Base-by-base conservation (phyloP, 2,113 vertebrate species). In the Dissostichus mawsoni region DNA sequence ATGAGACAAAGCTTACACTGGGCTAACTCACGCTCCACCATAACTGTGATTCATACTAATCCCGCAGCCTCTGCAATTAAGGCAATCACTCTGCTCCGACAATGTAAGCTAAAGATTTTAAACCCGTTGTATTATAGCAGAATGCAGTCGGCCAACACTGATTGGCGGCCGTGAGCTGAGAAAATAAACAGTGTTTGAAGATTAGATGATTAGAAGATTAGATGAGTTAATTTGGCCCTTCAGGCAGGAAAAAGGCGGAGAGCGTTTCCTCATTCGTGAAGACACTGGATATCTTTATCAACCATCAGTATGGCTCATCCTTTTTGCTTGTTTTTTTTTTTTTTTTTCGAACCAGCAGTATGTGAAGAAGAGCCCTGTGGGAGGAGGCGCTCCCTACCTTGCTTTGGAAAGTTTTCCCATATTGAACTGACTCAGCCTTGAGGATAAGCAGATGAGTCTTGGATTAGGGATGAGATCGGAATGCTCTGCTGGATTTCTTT, bases 131-230 rank as follows among this genome's bases (percentile, higher is more conserved):
- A 74, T 85, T 79, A 72, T n/a, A 78, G 44, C 76, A 69, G 44
- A 88, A 62, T 23, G 47, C 51, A 25, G 65, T 50, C 5, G 5
- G 44, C 86, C 78, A 80, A 20, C 47, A 12, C 72, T 92, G 71
- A 89, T 76, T 80, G 89, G 74, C 79, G 48, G 81, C 66, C 62
- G 73, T 73, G 83, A 90, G 82, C 63, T 84, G 88, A 87, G 83
- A 92, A 91, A 87, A 90, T 84, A 88, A 90, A 87, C 89, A 72
- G 48, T 50, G 82, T 85, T 72, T 88, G 82, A 90, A 86, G 89
- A 86, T 81, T 66, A 72, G 80, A 88, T 81, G 76, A 84, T 87
- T 63, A 67, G 73, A 87, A 87, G 88, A 86, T 90, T 81, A 81
- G 78, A 89, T 55, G 71, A 82, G 65, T 84, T 69, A 69, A 83